phyloP scores from a whole-genome alignment of 2,113 vertebrate genomes.

The Ahaetulla prasina region DNA sequence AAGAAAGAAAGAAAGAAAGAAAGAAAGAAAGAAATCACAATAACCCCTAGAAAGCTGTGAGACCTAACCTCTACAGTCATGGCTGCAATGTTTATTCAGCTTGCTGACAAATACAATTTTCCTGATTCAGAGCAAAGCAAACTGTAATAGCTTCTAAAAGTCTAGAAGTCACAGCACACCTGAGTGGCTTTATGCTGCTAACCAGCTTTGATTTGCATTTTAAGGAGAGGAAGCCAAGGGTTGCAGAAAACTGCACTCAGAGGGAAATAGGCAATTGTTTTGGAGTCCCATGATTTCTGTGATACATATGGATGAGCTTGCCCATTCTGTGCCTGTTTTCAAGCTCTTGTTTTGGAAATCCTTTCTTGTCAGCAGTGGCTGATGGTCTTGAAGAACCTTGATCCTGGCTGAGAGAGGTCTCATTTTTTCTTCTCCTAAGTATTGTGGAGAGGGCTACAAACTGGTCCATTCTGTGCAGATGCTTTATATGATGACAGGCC shows the following conservation, averaged over 20 bases:
- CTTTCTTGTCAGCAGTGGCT: not conserved
- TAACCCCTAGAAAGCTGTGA: not conserved
- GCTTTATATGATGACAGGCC: not conserved
- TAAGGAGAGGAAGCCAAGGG: not conserved
- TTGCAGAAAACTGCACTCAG: not conserved
- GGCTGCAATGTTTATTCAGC: not conserved
- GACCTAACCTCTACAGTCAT: not conserved
- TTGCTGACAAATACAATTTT: not conserved
- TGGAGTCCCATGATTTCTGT: not conserved
- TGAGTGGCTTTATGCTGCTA: not conserved
- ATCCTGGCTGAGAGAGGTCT: not conserved
- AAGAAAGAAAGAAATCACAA: not conserved
- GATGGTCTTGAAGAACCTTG: not conserved
- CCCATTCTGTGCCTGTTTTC: not conserved
- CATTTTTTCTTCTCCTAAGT: not conserved
- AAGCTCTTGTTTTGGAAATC: not conserved
- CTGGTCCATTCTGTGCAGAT: not conserved
- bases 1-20: too few relatives aligned
- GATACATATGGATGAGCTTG: not conserved
- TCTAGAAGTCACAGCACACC: not conserved
- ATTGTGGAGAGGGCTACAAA: not conserved
- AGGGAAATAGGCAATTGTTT: not conserved
- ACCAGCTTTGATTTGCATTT: not conserved
- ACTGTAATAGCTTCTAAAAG: not conserved
- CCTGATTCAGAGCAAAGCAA: not conserved